Evolutionary conservation across 2,888 invertebrate species (phyloP).

Genomic region (Toxonevra muliebris): DNA sequence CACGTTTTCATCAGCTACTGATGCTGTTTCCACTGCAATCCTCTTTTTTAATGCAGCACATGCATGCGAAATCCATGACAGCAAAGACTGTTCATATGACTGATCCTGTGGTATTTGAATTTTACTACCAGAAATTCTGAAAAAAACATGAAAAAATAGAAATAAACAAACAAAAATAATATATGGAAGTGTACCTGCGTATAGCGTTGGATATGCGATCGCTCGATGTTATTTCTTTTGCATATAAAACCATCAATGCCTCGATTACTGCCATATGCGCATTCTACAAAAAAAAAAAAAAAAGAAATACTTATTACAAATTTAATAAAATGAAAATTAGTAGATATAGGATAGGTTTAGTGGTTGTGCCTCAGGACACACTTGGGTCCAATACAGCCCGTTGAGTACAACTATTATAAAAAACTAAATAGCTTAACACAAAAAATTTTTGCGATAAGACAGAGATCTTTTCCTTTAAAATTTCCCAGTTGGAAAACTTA

Average conservation of each 20-base stretch:
- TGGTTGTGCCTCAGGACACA: too few species aligned
- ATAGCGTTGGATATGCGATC: constrained; percentile 88
- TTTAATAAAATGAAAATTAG: too few species aligned
- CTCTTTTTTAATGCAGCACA: constrained; percentile 78
- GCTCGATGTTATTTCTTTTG: constrained; percentile 88
- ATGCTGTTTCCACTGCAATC: constrained; percentile 66
- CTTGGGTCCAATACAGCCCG: too few species aligned
- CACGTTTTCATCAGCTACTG: constrained; percentile 61
- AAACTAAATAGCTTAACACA: too few species aligned
- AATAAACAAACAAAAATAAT: neutral
- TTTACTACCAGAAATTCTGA: constrained; percentile 65
- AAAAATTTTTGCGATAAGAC: too few species aligned
- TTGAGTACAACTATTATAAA: too few species aligned
- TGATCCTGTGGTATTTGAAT: constrained; percentile 50
- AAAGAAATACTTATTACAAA: neutral
- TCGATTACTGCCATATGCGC: constrained; percentile 97
- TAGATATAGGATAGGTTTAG: too few species aligned
- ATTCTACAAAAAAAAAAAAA: constrained; percentile 71
- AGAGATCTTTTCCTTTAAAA: too few species aligned
- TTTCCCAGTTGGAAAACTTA: too few species aligned
- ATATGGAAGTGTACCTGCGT: constrained; percentile 69
- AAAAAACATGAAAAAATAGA: constrained; percentile 37
- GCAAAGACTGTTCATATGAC: constrained; percentile 76
- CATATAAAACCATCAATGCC: constrained; percentile 92
- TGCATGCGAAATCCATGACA: constrained; percentile 90